Base-by-base conservation (phyloP, 2,888 invertebrate genomes). In the Muschampia staudingeri region DNA sequence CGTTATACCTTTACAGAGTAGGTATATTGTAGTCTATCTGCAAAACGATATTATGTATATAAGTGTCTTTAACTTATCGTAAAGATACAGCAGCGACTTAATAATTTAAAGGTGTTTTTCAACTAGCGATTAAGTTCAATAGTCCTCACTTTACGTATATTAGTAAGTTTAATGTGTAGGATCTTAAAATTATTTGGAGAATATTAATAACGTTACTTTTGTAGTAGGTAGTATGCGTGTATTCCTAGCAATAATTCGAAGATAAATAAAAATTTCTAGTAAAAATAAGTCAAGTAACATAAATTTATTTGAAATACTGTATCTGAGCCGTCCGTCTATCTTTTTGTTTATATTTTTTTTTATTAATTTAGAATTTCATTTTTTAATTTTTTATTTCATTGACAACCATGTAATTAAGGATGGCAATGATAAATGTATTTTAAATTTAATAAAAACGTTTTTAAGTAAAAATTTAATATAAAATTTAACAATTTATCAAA, bases 251-350 rank as follows among this genome's bases (percentile, higher is more conserved):
- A 65, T 65, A 65, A 30, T 30, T 65, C 7, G 12, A 30, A 14
- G 42, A 11, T 42, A 42, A 42, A 6, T 42, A 6, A 52, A 14
- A 16, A 52, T 52, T n/a, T 34, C n/a, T 30, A 1, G 9, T 12
- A 8, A 65, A 25, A 12, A 6, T 30, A 65, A 8, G 11, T 19
- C 25, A 30, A 12, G 19, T 65, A 11, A 1, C 2, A 30, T 65
- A 65, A 65, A 65, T 65, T 30, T 69, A 1, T 25, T 69, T 69
- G 16, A 37, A 69, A 69, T 69, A 37, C 69, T 14, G n/a, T 16
- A 16, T 30, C 5, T 7, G 37, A 37, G 69, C 69, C 69, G 37
- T 37, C 69, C 37, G 16, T 5, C 8, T 37, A 1, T 37, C 6
- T 14, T 2, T 69, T n/a, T 37, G 6, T 16, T 37, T 37, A 6